phyloP scores from a whole-genome alignment of 2,888 invertebrate species.

The Dione vanillae region DNA sequence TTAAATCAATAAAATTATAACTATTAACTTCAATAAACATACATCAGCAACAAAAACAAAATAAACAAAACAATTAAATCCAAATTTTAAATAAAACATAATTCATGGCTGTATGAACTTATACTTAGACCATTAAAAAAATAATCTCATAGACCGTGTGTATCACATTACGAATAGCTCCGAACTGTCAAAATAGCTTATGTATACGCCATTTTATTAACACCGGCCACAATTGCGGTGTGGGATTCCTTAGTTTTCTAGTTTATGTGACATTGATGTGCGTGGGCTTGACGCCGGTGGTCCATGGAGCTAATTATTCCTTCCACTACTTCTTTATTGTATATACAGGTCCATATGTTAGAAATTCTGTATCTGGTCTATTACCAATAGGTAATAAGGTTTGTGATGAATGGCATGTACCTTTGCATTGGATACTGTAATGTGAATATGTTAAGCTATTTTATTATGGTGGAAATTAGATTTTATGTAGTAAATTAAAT shows the following conservation, averaged over 20 bases:
- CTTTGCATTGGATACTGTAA: background rate
- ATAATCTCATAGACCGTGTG: constrained; percentile 53
- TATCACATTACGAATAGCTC: constrained; percentile 71
- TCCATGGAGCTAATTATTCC: constrained; percentile 66
- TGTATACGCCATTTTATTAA: constrained; percentile 82
- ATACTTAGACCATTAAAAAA: constrained; percentile 3
- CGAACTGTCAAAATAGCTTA: constrained; percentile 82
- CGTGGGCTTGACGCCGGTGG: constrained; percentile 73
- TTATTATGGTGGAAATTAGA: background rate
- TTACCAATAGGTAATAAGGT: constrained; percentile 14
- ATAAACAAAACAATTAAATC: background rate
- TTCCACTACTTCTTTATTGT: constrained; percentile 42
- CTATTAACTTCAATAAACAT: no score
- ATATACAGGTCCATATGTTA: constrained; percentile 4
- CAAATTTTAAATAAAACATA: background rate
- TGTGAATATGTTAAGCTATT: background rate
- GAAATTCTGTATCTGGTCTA: constrained; percentile 11
- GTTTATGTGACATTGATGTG: constrained; percentile 70
- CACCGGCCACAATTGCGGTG: constrained; percentile 78
- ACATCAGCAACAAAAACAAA: background rate
- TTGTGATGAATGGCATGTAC: constrained; percentile 3
- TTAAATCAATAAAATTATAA: no score
- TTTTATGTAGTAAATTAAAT: background rate
- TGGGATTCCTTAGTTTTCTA: constrained; percentile 78
- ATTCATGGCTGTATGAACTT: background rate